Base-by-base conservation (phyloP, 2,888 invertebrate species). In the Brachynemurus nebulosus region DNA sequence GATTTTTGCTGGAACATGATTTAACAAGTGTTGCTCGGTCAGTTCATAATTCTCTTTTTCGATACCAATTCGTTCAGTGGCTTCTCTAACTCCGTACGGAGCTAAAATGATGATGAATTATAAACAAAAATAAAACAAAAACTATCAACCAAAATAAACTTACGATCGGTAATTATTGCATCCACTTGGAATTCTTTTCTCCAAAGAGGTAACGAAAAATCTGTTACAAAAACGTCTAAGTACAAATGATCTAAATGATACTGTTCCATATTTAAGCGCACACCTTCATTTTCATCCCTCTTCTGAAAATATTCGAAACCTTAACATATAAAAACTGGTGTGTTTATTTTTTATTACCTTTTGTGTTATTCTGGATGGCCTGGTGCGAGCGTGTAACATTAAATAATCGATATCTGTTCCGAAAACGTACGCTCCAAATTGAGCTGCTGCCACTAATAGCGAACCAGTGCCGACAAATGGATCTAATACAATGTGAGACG, bases 71-170 rank as follows among this genome's bases (percentile, higher is more conserved):
- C 80, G 82, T 64, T 88, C 88, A 0, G 89, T 86, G 1, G 93
- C 77, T 67, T 98, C 98, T 48, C 98, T 70, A 19, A 98, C 90
- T 21, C 98, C 98, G 67, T 98, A 98, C 0, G 98, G 98, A 17
- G 97, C 96, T 95, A 58, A 18, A 44, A 43, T 2, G 23, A 17
- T 14, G 18, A 2, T 7, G 33, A 8, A 18, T 25, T 25, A 9
- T 25, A 25, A 25, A 9, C 7, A 25, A 25, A 25, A 25, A 11
- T 25, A 8, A 25, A 25, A n/a, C n/a, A n/a, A n/a, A n/a, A n/a
- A n/a, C n/a, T n/a, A n/a, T n/a, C n/a, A 40, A 16, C 33, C 16
- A 25, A 5, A 12, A 12, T 19, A 16, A 20, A 43, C 83, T 74
- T 68, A 91, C 90, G 98, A 66, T 98, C 98, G 21, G 96, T 93